Base-by-base conservation (phyloP, 2,113 vertebrate genomes). In the Alosa alosa region DNA sequence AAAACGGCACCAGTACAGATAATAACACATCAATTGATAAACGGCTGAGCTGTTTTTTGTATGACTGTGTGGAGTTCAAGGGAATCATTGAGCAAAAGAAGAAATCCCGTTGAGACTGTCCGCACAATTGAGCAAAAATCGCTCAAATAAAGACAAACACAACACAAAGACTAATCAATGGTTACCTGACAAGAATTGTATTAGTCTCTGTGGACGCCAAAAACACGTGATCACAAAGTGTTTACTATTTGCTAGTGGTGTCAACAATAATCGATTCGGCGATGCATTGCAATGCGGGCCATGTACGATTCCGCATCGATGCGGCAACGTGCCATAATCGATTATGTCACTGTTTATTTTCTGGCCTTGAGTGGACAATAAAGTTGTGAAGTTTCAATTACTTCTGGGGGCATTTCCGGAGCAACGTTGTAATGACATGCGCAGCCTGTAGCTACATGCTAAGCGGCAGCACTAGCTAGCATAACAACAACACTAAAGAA, bases 81-180 rank as follows among this genome's bases (percentile, higher is more conserved):
- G 15, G 64, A 7, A 72, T 72, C 31, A 36, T 10, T 4, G 64
- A 72, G 64, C 64, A 72, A 72, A 72, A 3, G 22, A 9, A 36
- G 13, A 36, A 36, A 13, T 11, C 17, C 64, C 64, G 15, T 36
- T 36, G 64, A 72, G 64, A 13, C 7, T 13, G n/a, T 31, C 25
- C 15, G n/a, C 25, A 11, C 25, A 72, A 72, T 72, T 72, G 64
- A 72, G 25, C 64, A 8, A 31, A 72, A 72, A 72, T 36, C n/a
- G 31, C 64, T 72, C 64, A 36, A 72, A 72, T 72, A 11, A 72
- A 72, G 64, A 36, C 64, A 72, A 36, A 72, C 9, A 25, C 64
- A 72, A 31, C 64, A 72, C 64, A 72, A 72, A 36, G 64, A 13
- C 64, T 36, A 72, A 72, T 72, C 64, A 72, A 72, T 72, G 64